Conservation (phyloP, 2,888 invertebrate genomes). For the Neoascia interrupta region DNA sequence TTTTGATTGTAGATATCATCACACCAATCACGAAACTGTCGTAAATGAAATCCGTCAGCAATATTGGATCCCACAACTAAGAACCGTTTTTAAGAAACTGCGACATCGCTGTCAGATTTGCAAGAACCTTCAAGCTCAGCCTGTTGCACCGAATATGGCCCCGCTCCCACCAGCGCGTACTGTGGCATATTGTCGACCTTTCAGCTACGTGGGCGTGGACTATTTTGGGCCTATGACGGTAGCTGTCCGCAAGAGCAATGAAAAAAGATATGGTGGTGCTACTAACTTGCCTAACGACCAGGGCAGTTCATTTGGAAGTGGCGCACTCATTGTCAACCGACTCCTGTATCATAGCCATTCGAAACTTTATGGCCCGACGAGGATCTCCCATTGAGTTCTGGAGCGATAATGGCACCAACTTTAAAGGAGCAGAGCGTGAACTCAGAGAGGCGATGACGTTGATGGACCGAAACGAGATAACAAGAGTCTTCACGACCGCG, state of each 20-base stretch:
- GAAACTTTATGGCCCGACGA: conserved; percentile 27
- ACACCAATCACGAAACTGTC: neutral
- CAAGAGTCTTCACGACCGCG: conserved; percentile 5
- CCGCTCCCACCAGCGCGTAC: no score
- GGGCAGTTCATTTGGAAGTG: conserved; percentile 52
- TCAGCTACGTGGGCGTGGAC: no score
- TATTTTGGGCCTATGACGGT: no score
- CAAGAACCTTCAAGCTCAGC: no score
- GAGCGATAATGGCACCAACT: conserved; percentile 40
- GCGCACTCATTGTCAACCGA: no score
- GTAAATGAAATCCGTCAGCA: neutral
- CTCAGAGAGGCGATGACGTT: conserved; percentile 8
- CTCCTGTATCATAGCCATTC: conserved; percentile 17
- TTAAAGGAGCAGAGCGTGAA: conserved; percentile 14
- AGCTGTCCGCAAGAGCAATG: no score
- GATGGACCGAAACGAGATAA: conserved; percentile 1
- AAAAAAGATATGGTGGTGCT: no score
- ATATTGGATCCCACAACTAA: neutral
- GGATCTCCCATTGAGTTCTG: conserved; percentile 20
- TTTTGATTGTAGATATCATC: conserved; percentile 2
- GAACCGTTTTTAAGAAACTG: no score
- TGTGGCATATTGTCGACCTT: no score
- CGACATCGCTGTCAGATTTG: conserved; percentile 31
- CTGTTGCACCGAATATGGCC: no score
- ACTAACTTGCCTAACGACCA: conserved; percentile 49